phyloP scores from a whole-genome alignment of 1,140 invertebrate genomes.

The Saxidomus purpurata region DNA sequence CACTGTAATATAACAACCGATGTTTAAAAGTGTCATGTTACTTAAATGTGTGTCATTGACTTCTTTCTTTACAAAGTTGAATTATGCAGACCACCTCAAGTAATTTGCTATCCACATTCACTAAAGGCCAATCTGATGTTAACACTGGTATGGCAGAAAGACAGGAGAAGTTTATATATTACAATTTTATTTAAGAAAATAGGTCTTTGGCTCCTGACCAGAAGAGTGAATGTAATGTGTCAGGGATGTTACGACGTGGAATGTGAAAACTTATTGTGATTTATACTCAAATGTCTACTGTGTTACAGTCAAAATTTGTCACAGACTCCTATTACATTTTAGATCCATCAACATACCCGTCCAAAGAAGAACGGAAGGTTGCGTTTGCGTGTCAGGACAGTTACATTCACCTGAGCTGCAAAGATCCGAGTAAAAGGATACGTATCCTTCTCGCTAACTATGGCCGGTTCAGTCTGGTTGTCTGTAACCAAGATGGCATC shows the following conservation, averaged over 20 bases:
- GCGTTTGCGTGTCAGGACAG: constrained; percentile 98
- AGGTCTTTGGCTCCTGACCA: no score
- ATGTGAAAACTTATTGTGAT: background rate
- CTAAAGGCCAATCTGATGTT: no score
- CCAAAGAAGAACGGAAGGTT: constrained; percentile 86
- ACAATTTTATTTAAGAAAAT: no score
- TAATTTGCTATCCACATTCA: no score
- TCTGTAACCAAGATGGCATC: constrained; percentile 96
- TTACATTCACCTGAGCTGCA: constrained; percentile 94
- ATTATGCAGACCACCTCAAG: no score
- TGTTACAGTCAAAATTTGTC: background rate
- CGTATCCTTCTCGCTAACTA: constrained; percentile 98
- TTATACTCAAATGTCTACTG: background rate
- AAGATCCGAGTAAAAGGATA: constrained; percentile 90
- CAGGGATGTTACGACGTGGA: background rate
- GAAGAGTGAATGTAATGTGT: background rate
- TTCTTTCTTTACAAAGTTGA: no score
- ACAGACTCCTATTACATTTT: background rate
- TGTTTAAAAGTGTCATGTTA: no score
- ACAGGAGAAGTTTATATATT: no score
- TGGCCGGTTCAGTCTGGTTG: constrained; percentile 97
- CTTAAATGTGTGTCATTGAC: no score
- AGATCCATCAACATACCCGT: constrained; percentile 52
- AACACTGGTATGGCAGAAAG: no score
- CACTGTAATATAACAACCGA: no score